phyloP scores from a whole-genome alignment of 1,140 invertebrate species.

The Drosophila rhopaloa region DNA sequence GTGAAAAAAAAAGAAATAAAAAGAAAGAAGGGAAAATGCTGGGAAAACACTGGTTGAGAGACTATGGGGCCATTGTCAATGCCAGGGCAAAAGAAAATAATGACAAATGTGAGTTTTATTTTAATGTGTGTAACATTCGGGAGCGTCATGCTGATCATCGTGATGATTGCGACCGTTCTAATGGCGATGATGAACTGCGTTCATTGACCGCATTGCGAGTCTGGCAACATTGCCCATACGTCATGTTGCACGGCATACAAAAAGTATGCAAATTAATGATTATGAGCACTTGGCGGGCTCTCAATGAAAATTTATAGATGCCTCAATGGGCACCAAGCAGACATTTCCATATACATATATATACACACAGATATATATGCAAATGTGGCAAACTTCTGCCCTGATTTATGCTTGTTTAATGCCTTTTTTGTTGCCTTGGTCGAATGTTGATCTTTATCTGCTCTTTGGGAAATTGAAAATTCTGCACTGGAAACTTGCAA shows the following conservation, averaged over 20 bases:
- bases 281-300: slow-evolving; percentile 34
- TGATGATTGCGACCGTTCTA: slow-evolving; percentile 14
- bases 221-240: slow-evolving; percentile 55
- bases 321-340: slow-evolving; percentile 12
- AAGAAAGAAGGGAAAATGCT: neutral
- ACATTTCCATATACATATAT: slow-evolving; percentile 6
- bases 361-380: neutral
- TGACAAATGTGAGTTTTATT: slow-evolving; percentile 79
- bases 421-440: slow-evolving; percentile 11
- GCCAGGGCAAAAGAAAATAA: slow-evolving; percentile 39
- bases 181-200: slow-evolving; percentile 20
- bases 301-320: slow-evolving; percentile 52
- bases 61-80: slow-evolving; percentile 38
- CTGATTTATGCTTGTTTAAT: slow-evolving; percentile 47
- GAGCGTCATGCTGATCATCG: slow-evolving; percentile 41
- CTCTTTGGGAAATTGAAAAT: slow-evolving; percentile 35
- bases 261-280: slow-evolving; percentile 62
- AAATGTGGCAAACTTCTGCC: neutral
- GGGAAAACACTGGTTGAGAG: neutral
- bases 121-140: slow-evolving; percentile 74
- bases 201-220: slow-evolving; percentile 35
- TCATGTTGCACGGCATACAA: slow-evolving; percentile 49
- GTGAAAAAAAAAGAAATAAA: neutral
- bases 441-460: slow-evolving; percentile 35
- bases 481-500: slow-evolving; percentile 22